Evolutionary conservation across 2,888 invertebrate species (phyloP).

Genomic region (Tetropium fuscum): DNA sequence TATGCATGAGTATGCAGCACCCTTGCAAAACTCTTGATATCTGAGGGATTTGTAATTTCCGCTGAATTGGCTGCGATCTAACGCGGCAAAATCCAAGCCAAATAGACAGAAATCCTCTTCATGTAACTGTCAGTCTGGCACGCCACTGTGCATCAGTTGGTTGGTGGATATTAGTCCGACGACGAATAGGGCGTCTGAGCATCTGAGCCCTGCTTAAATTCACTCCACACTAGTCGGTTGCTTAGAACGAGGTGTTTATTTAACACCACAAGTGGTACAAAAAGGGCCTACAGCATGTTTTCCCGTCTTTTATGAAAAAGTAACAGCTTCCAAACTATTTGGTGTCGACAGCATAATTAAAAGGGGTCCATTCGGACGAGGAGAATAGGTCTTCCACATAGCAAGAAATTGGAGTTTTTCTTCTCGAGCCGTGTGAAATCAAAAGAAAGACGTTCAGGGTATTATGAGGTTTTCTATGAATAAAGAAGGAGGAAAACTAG

Average conservation of each 20-base stretch:
- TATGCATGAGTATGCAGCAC: too few relatives aligned
- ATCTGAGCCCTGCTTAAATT: background rate
- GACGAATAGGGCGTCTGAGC: background rate
- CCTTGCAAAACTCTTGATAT: too few relatives aligned
- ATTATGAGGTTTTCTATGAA: too few relatives aligned
- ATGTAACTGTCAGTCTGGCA: conserved; percentile 1
- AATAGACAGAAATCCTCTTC: conserved; percentile 12
- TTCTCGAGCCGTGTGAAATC: too few relatives aligned
- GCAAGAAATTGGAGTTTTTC: conserved; percentile 1
- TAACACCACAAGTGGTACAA: background rate
- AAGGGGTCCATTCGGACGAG: background rate
- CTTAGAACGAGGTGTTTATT: conserved; percentile 2
- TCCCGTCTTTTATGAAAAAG: conserved; percentile 1
- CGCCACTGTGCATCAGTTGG: conserved; percentile 4
- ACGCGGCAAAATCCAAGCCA: background rate
- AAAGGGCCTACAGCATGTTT: background rate
- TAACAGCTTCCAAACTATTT: conserved; percentile 7
- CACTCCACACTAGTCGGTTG: background rate
- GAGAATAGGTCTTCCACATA: conserved; percentile 1
- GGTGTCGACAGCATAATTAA: conserved; percentile 4
- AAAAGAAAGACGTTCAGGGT: too few relatives aligned
- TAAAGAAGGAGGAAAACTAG: too few relatives aligned
- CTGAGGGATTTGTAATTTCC: conserved; percentile 5
- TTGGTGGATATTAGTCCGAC: conserved; percentile 1
- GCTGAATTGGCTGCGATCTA: conserved; percentile 2